phyloP scores from a whole-genome alignment of 2,888 invertebrate genomes.

The Cactoblastis cactorum region DNA sequence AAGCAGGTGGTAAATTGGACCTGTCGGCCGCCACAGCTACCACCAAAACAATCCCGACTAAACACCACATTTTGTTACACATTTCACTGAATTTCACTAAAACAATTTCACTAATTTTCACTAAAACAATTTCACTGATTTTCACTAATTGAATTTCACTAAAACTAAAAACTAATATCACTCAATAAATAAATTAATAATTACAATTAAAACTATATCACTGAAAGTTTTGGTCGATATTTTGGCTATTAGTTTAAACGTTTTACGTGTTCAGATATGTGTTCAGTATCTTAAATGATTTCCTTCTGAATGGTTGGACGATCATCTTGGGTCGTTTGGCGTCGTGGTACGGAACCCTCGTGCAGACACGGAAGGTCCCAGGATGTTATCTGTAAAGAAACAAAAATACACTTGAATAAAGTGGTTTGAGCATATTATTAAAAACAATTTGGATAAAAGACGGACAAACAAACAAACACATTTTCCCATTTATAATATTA shows the following conservation, averaged over 20 bases:
- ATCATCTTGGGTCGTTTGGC: conserved; percentile 58
- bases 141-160: no score
- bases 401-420: conserved; percentile 13
- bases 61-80: conserved; percentile 49
- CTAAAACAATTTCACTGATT: conserved; percentile 50
- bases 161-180: conserved; percentile 74
- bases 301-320: conserved; percentile 53
- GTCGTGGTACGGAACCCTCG: conserved; percentile 25
- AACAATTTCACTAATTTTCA: conserved; percentile 48
- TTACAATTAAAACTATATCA: conserved; percentile 39
- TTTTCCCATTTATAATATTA: no score
- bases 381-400: conserved; percentile 53
- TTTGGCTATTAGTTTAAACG: conserved; percentile 29
- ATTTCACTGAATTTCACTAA: conserved; percentile 49
- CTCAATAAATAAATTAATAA: conserved; percentile 51
- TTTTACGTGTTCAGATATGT: conserved; percentile 67
- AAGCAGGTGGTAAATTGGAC: conserved; percentile 70
- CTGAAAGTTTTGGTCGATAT: conserved; percentile 29
- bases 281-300: conserved; percentile 55
- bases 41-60: conserved; percentile 41
- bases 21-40: conserved; percentile 55
- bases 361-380: conserved; percentile 39
- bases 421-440: neutral
- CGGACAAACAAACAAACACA: no score
- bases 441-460: no score